phyloP scores from a whole-genome alignment of 2,797 vertebrate species.

The Silurus aristotelis region DNA sequence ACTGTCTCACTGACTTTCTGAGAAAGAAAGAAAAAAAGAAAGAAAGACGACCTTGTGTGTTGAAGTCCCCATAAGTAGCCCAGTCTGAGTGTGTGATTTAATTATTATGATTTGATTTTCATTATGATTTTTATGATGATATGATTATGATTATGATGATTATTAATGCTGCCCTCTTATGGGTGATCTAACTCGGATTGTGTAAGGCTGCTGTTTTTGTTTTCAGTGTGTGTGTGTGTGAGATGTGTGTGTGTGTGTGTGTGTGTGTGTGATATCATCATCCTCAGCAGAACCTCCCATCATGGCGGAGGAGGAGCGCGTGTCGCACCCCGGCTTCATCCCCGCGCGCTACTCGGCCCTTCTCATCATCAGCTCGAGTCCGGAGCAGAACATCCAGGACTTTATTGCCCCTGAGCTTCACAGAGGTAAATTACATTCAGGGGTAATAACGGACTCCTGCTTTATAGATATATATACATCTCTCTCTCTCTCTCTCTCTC shows the following conservation, averaged over 20 bases:
- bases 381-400: slow-evolving; percentile 68
- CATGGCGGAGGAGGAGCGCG: slow-evolving; percentile 78
- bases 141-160: neutral
- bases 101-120: too few relatives aligned
- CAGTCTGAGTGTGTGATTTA: too few relatives aligned
- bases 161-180: neutral
- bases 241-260: slow-evolving; percentile 36
- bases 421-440: slow-evolving; percentile 69
- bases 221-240: neutral
- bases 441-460: neutral
- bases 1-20: neutral
- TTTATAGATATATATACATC: too few relatives aligned
- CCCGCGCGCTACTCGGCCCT: slow-evolving; percentile 75
- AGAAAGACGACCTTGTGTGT: neutral
- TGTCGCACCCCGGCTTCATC: slow-evolving; percentile 61
- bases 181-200: neutral
- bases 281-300: slow-evolving; percentile 72
- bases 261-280: slow-evolving; percentile 63
- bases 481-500: too few relatives aligned
- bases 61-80: too few relatives aligned
- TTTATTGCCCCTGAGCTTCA: slow-evolving; percentile 76
- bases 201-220: neutral
- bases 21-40: neutral
- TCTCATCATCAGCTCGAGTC: slow-evolving; percentile 77
- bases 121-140: too few relatives aligned